A percentile compares a stretch with the other conserved stretches of the same genome.
phyloP scores from a whole-genome alignment of 2,113 vertebrate genomes.

The Chionis minor region DNA sequence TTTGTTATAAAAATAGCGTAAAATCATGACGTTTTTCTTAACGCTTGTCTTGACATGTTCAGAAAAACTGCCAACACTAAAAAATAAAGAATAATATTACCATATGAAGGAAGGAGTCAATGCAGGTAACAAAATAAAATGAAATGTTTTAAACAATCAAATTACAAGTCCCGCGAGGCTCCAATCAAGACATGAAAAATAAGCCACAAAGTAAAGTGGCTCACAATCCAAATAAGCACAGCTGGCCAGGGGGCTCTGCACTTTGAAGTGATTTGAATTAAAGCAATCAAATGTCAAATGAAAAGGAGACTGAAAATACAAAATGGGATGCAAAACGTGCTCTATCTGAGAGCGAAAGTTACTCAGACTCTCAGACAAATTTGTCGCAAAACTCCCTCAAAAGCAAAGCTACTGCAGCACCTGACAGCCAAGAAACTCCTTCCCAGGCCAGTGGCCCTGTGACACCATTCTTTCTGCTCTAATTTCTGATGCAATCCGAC shows the following conservation, averaged over 20 bases:
- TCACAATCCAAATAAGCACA: neutral
- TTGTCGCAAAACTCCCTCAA: neutral
- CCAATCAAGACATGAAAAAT: neutral
- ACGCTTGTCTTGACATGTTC: neutral
- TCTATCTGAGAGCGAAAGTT: neutral
- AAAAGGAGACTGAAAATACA: neutral
- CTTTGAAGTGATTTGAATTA: neutral
- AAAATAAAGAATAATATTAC: neutral
- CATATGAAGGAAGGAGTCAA: neutral
- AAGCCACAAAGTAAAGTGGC: neutral
- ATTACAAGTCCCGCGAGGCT: neutral
- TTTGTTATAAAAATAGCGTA: constrained; percentile 7
- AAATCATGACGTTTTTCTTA: constrained; percentile 4
- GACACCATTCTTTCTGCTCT: constrained; percentile 56
- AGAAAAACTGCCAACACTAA: neutral
- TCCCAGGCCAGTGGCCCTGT: constrained; percentile 16
- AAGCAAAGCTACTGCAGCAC: constrained; percentile 18
- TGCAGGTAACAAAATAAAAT: neutral
- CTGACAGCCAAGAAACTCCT: constrained; percentile 36
- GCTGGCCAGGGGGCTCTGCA: neutral
- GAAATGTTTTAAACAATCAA: neutral
- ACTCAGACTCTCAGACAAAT: neutral
- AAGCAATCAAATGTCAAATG: neutral
- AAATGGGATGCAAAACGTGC: neutral
- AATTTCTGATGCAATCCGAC: constrained; percentile 47